Evolutionary conservation across 2,113 vertebrate genomes (phyloP).

Genomic region (Forbesichthys agassizii): DNA sequence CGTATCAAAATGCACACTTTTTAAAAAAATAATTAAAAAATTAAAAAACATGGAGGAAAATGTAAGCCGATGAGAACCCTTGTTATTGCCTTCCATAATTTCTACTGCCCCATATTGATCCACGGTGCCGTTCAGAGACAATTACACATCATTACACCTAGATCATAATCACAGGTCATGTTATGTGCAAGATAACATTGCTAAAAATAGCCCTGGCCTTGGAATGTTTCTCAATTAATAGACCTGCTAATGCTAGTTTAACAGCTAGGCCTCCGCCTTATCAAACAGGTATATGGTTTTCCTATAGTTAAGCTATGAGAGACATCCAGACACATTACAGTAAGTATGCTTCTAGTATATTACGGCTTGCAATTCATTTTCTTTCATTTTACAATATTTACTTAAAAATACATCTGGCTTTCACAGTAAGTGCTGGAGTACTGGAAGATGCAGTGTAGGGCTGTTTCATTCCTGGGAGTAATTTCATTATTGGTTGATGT

Average conservation of each 20-base stretch:
- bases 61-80: slow-evolving; percentile 29
- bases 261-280: too few relatives aligned
- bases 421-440: background rate
- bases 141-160: slow-evolving; percentile 46
- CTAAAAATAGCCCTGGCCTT: too few relatives aligned
- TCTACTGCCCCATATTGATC: slow-evolving; percentile 61
- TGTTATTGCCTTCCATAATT: background rate
- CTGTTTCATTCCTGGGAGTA: background rate
- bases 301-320: background rate
- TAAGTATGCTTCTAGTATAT: slow-evolving; percentile 11
- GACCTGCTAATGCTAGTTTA: too few relatives aligned
- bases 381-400: slow-evolving; percentile 20
- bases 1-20: too few relatives aligned
- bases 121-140: slow-evolving; percentile 30
- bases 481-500: background rate
- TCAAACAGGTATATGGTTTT: too few relatives aligned
- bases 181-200: too few relatives aligned
- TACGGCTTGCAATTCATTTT: background rate
- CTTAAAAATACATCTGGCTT: background rate
- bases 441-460: slow-evolving; percentile 5
- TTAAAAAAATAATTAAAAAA: background rate
- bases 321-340: slow-evolving; percentile 16
- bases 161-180: slow-evolving; percentile 31
- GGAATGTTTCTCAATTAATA: too few relatives aligned
- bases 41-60: slow-evolving; percentile 3